A percentile compares a stretch with the other conserved stretches of the same genome.
Conservation (phyloP, 2,113 vertebrate genomes). For the Mus spicilegus region DNA sequence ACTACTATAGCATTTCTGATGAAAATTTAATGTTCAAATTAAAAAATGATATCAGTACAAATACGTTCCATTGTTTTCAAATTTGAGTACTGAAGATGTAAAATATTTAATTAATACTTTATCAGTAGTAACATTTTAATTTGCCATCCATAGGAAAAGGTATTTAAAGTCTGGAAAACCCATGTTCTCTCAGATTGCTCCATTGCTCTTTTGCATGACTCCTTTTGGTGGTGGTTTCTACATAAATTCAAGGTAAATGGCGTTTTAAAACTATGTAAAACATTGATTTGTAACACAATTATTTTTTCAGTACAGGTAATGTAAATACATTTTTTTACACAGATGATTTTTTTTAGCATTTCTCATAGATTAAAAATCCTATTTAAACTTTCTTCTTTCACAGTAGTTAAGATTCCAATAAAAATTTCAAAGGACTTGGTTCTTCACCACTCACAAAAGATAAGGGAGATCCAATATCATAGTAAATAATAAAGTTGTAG, state of each 20-base stretch:
- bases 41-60: neutral
- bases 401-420: conserved; percentile 19
- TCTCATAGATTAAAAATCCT: conserved; percentile 4
- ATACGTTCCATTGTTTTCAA: neutral
- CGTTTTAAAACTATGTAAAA: conserved; percentile 8
- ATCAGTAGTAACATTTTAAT: conserved; percentile 36
- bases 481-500: conserved; percentile 17
- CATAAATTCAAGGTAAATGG: conserved; percentile 82
- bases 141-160: conserved; percentile 65
- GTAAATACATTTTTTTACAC: conserved; percentile 10
- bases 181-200: conserved; percentile 83
- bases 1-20: conserved; percentile 25
- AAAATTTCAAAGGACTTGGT: conserved; percentile 40
- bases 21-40: conserved; percentile 57
- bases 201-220: conserved; percentile 83
- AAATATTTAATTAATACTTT: conserved; percentile 42
- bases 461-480: conserved; percentile 12
- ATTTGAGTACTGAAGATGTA: conserved; percentile 9
- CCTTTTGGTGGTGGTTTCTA: conserved; percentile 85
- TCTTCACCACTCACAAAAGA: conserved; percentile 48
- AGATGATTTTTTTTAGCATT: conserved; percentile 42
- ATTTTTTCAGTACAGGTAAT: conserved; percentile 31
- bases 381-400: conserved; percentile 52
- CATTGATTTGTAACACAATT: conserved; percentile 27
- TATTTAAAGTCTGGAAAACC: conserved; percentile 78